Evolutionary conservation across 1,140 invertebrate genomes (phyloP), one percentile per base, ranked within the genome.

Genomic region (Hylaeus anthracinus): DNA sequence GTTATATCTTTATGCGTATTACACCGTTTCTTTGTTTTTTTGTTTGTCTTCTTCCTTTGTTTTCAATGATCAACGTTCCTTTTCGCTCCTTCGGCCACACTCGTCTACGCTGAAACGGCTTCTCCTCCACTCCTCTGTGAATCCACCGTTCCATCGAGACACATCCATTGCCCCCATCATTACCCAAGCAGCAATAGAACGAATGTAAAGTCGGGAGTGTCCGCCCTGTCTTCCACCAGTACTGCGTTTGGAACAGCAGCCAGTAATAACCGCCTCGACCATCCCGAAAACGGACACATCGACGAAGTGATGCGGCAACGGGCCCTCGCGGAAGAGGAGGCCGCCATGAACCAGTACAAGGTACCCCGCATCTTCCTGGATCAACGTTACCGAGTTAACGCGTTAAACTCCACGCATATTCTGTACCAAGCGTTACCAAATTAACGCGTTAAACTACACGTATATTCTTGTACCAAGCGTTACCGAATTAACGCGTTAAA

Each of bases 301-400:
- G 97, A 98, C 87, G 98, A 99, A 87, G 96, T 95, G 75, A 93
- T 98, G 3, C 96, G 97, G 89, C 96, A 97, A 88, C 96, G 97
- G 91, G 97, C 96, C 53, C 94, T 99, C 48, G 98, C 98, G 65
- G 98, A 99, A 92, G 98, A 99, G 93, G 98, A 98, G 92, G 97
- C 97, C 48, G 97, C 97, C 53, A 96, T 99, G 94, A 98, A 98
- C 93, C 97, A 98, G 91, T 97, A 98, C 89, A 99, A 98, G 96
- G 98, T 98, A 94, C 91, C 1, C 26, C 26, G 26, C 26, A 26
- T 26, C 26, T 26, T 26, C 26, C 26, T 26, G 26, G 26, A 26
- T 26, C 26, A 26, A 26, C 26, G 26, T 26, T 26, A 26, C 26
- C 26, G 26, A 26, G 26, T 26, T 26, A 26, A 26, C 26, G 26